Evolutionary conservation across 1,140 invertebrate species (phyloP), one percentile per base, ranked within the genome.

Genomic region (Drosophila persimilis): DNA sequence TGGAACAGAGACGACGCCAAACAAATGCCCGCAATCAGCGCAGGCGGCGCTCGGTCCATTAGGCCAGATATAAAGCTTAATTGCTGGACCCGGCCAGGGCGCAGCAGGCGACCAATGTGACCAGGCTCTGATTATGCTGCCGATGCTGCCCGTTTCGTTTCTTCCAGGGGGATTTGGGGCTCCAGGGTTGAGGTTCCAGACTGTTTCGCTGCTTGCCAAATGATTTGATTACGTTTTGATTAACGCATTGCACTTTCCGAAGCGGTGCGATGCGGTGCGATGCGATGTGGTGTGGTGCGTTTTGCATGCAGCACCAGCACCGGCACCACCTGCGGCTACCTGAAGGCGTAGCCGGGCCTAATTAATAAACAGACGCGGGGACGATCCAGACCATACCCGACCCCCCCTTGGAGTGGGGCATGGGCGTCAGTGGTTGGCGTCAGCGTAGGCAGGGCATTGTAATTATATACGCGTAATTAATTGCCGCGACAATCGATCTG

Each of bases 51-150:
- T 90, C 71, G 64, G 89, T 89, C 90, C 90, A 91, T 91, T 91
- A 91, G 89, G 81, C 80, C 78, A 77, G 88, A 91, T 91, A 90
- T 90, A 91, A 89, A 84, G 86, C 90, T 91, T 91, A 91, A 91
- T 91, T 91, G 90, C 88, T 76, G 70, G 76, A 73, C 80, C 85
- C 60, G 72, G 81, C 67, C 62, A 89, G 80, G 60, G 77, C 80
- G 58, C 89, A 80, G 76, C 89, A 69, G 83, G 88, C 65, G 60
- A 69, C 57, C 77, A 77, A 73, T 84, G 81, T 80, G 81, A 85
- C 81, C 73, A 66, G 81, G 57, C 63, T 56, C 58, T 83, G 79
- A 75, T 79, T 78, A 56, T 83, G 59, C 62, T 81, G 73, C 60
- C 45, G 66, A 46, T 51, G 57, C 31, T 47, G 62, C 71, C 44